Conservation (phyloP, 2,113 vertebrate species). For the Chloropsis cyanopogon region DNA sequence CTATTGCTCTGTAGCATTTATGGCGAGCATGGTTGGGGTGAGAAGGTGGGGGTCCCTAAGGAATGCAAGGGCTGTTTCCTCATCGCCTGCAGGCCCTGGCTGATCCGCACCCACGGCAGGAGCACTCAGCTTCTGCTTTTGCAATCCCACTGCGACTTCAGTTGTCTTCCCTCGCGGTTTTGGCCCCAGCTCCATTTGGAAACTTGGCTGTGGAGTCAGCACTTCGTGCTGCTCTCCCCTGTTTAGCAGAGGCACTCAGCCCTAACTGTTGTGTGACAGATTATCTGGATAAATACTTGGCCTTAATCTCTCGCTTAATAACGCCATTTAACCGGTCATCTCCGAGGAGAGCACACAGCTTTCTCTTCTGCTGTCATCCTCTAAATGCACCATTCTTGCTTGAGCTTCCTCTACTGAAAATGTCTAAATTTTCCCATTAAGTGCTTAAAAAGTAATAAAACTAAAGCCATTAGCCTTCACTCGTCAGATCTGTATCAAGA, state of each 20-base stretch:
- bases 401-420: conserved; percentile 68
- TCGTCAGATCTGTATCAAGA: conserved; percentile 65
- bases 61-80: not conserved
- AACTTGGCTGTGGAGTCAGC: not conserved
- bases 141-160: fast-evolving
- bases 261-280: not conserved
- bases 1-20: not conserved
- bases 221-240: not conserved
- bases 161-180: not conserved
- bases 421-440: conserved; percentile 77
- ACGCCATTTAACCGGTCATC: not conserved
- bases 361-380: conserved; percentile 37
- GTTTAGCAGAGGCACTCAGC: not conserved
- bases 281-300: not conserved
- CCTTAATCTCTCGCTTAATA: not conserved
- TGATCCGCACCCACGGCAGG: not conserved
- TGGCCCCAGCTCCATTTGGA: fast-evolving
- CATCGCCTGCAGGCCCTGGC: not conserved
- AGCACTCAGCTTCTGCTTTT: not conserved
- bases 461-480: conserved; percentile 72
- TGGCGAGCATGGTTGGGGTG: not conserved
- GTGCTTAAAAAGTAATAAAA: conserved; percentile 82
- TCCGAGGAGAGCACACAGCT: not conserved
- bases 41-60: not conserved
- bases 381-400: conserved; percentile 34